Base-by-base conservation (phyloP, 2,888 invertebrate genomes). In the Nymphalis polychloros region DNA sequence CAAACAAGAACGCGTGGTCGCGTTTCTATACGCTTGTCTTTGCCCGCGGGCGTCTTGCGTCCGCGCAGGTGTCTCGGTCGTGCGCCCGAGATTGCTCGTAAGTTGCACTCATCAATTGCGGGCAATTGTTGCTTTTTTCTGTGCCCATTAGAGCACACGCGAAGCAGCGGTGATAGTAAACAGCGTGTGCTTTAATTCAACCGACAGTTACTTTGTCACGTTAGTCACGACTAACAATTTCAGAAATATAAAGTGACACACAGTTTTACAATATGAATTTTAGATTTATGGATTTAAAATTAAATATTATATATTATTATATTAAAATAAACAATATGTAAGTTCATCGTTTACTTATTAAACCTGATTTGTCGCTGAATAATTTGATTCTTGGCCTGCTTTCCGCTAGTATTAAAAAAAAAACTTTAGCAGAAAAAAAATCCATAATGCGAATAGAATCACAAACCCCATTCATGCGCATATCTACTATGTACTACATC, bases 41-140 rank as follows among this genome's bases (percentile, higher is more conserved):
- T 69, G 47, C 49, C 47, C 63, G 71, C 50, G 64, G 65, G 60
- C 61, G 61, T 60, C 7, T 46, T 19, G 64, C 53, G 52, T 16
- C 57, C 48, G 62, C 64, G 65, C 87, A 89, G 88, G 88, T 89
- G 89, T 80, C 76, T 74, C 80, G 83, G 82, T 89, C 89, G 88
- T 88, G 89, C 85, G 83, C 83, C 75, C 72, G 75, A 80, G 84
- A 81, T 81, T 81, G 83, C 82, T 82, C 83, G 81, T 57, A 61
- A 61, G 81, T 74, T 81, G 82, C 82, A 82, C 82, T 84, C 85
- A 84, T 89, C 89, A 88, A 88, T 89, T 86, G 88, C 83, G 71
- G 70, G 80, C 86, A 86, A 91, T 90, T 86, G 87, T 83, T 83
- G 78, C 83, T 89, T 90, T 57, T 91, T 91, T 90, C 87, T 85